Percentiles rank a stretch among this genome's conserved stretches.
Conservation (phyloP, 2,113 vertebrate species). For the Melanerpes formicivorus region DNA sequence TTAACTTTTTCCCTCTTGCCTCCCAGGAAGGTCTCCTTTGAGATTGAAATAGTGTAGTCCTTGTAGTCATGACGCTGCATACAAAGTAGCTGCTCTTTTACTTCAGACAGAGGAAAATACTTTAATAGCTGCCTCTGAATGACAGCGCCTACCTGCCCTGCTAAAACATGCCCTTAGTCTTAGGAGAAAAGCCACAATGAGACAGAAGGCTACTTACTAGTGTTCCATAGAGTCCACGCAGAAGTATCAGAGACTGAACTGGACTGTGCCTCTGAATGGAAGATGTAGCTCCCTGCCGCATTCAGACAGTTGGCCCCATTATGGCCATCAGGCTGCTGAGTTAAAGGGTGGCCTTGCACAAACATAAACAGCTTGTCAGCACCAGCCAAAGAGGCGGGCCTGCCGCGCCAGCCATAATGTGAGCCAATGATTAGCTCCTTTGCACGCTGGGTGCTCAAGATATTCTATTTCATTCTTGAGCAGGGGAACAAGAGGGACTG, state of each 20-base stretch:
- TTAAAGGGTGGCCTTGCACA: conserved; percentile 76
- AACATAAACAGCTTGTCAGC: conserved; percentile 79
- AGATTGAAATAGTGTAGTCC: not conserved
- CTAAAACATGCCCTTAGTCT: not conserved
- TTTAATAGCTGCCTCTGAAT: conserved; percentile 1
- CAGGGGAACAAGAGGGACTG: conserved; percentile 4
- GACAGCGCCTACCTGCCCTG: conserved; percentile 4
- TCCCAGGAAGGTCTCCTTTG: conserved; percentile 9
- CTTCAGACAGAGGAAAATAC: not conserved
- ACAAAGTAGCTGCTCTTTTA: conserved; percentile 53
- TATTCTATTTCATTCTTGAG: conserved; percentile 74
- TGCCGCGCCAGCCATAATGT: conserved; percentile 55
- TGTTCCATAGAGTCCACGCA: conserved; percentile 54
- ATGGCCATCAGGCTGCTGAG: conserved; percentile 50
- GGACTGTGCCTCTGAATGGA: not conserved
- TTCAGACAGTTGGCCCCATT: conserved; percentile 68
- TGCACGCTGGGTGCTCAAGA: conserved; percentile 63
- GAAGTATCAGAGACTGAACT: not conserved
- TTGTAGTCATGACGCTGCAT: conserved; percentile 39
- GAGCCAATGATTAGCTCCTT: conserved; percentile 74
- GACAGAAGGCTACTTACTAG: conserved; percentile 66
- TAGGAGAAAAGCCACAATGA: not conserved
- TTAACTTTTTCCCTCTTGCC: not conserved
- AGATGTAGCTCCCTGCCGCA: conserved; percentile 33
- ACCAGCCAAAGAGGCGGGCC: conserved; percentile 75